Conservation (phyloP, 2,888 invertebrate species). For the Tipula vernalis region DNA sequence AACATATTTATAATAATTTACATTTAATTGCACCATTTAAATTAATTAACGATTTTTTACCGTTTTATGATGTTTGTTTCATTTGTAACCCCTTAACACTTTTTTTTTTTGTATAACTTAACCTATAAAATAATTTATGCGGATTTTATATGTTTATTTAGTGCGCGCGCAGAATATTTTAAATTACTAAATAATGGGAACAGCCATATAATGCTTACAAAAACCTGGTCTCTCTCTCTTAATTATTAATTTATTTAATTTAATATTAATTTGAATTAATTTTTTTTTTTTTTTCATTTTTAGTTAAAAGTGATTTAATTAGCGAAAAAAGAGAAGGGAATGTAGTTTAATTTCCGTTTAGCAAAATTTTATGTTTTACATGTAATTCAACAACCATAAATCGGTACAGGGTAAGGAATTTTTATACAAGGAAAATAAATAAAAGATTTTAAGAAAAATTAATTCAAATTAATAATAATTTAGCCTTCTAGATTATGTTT, state of each 20-base stretch:
- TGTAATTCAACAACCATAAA: no score
- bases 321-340: no score
- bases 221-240: neutral
- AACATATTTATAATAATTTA: neutral
- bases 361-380: neutral
- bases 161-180: neutral
- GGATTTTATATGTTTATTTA: neutral
- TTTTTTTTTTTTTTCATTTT: neutral
- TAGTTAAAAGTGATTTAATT: neutral
- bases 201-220: slow-evolving; percentile 4
- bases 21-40: neutral
- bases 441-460: neutral
- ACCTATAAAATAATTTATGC: neutral
- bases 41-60: neutral
- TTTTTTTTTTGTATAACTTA: neutral
- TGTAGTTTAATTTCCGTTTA: neutral
- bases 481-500: neutral
- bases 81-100: neutral
- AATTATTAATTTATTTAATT: neutral
- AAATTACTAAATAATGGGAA: neutral
- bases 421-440: neutral
- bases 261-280: neutral
- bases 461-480: neutral
- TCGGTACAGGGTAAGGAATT: neutral
- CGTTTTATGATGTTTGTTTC: neutral